These are phyloP conservation scores for Rhadina sibilatrix DNA, from an alignment of 2,113 vertebrate genomes.

Conservation along the genomic window DNA sequence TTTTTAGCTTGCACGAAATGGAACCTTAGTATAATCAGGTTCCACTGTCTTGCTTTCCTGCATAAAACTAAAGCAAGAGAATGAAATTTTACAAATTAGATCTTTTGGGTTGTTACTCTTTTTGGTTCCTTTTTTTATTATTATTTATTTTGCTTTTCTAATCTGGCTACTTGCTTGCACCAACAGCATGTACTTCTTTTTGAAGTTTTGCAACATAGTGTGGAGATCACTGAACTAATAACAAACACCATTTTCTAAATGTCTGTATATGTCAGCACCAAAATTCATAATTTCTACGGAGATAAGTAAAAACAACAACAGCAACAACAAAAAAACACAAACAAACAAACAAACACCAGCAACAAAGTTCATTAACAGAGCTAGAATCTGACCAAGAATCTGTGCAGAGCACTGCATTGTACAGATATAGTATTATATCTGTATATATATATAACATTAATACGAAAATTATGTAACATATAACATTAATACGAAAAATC, in stretches of 20 bases:
- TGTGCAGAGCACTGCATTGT: not conserved
- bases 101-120: rapidly evolving
- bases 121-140: not conserved
- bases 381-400: not conserved
- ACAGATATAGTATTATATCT: no score
- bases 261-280: rapidly evolving
- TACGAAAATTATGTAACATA: not conserved
- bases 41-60: not conserved
- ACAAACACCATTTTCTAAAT: not conserved
- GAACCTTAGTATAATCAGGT: not conserved
- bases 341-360: not conserved
- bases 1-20: not conserved
- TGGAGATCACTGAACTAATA: not conserved
- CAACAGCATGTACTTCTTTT: not conserved
- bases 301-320: not conserved
- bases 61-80: not conserved
- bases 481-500: not conserved
- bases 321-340: not conserved
- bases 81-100: not conserved
- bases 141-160: not conserved
- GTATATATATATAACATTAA: not conserved
- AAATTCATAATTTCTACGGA: not conserved
- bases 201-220: not conserved
- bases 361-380: not conserved
- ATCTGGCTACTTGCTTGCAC: not conserved